Base-by-base conservation (phyloP, 1,140 invertebrate genomes). In the Condylostylus longicornis region DNA sequence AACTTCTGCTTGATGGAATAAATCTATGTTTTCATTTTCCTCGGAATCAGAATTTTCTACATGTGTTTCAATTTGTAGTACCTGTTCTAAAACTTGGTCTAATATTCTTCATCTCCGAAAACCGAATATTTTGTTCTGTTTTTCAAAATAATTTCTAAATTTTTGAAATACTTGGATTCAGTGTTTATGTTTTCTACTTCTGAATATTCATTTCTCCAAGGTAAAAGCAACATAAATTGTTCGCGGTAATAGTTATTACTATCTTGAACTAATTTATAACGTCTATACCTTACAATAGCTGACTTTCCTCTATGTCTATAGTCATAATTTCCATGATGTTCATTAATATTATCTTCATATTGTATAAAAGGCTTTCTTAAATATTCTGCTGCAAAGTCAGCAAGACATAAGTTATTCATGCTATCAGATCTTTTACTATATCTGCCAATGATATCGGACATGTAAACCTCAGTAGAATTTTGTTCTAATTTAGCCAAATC, bases 311-410 rank as follows among this genome's bases (percentile, higher is more conserved):
- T 8, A 15, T 33, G 5, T 33, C 18, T 33, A 18, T 18, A 15
- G 32, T 18, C 32, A 18, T 18, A 8, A 15, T 20, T 25, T 15
- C 6, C 8, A 23, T 23, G 5, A 5, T n/a, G 6, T 23, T 35
- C 12, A 35, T 20, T 8, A 17, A 31, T 17, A 31, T 13, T 17
- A n/a, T 23, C 17, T 14, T 22, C 6, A n/a, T 23, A 13, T 13
- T 35, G 5, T 7, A 8, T 35, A 10, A 10, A 5, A 6, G 22
- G 22, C 13, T 23, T 23, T 5, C 10, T 14, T 10, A 8, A 35
- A 35, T 35, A n/a, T n/a, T n/a, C 23, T 12, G 34, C 20, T 9
- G 34, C 34, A 18, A 13, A 35, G 13, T 35, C 20, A 14, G 34
- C 34, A 8, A 35, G n/a, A 18, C 32, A 33, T 15, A 35, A 23